phyloP scores from a whole-genome alignment of 2,113 vertebrate species.

The Bubo blakistoni region DNA sequence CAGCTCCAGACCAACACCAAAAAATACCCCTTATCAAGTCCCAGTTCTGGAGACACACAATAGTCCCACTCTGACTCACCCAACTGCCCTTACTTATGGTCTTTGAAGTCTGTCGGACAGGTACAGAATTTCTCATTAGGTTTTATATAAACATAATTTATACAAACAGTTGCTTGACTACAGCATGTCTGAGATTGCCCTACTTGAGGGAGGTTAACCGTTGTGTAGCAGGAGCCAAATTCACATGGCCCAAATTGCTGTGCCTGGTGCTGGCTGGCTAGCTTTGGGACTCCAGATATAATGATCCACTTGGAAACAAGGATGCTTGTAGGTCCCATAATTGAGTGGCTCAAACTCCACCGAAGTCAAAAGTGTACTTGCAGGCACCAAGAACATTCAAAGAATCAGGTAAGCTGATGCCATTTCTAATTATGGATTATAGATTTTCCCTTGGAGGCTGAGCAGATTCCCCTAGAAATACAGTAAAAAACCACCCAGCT shows the following conservation, averaged over 20 bases:
- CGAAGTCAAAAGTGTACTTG: neutral
- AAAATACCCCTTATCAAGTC: neutral
- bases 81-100: neutral
- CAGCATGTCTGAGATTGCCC: neutral
- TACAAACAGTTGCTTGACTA: neutral
- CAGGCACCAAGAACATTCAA: neutral
- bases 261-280: neutral
- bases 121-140: neutral
- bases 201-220: neutral
- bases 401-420: neutral
- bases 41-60: neutral
- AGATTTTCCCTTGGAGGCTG: neutral
- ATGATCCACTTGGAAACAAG: neutral
- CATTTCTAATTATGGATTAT: neutral
- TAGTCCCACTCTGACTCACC: neutral
- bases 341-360: neutral
- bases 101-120: neutral
- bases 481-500: neutral
- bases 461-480: neutral
- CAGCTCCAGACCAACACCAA: neutral
- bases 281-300: neutral
- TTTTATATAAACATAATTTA: neutral
- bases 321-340: neutral
- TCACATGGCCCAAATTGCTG: rapidly evolving
- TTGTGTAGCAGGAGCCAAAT: neutral